A percentile compares a stretch with the other conserved stretches of the same genome.
Evolutionary conservation across 1,140 invertebrate species (phyloP).

Genomic region (Aricia agestis): DNA sequence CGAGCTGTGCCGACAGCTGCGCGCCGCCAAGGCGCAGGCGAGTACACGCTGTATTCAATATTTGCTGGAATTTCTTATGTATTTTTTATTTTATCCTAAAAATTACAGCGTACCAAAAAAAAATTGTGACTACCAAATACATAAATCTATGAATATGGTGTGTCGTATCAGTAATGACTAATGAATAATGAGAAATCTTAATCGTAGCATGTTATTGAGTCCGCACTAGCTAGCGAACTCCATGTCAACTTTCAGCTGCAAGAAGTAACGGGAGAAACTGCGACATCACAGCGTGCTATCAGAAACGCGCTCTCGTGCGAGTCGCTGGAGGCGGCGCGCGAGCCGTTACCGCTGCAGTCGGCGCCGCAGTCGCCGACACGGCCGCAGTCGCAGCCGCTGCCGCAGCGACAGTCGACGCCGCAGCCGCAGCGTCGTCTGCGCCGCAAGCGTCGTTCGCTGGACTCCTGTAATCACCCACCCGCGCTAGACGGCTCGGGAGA

Average conservation of each 20-base stretch:
- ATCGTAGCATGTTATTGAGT: too few relatives aligned
- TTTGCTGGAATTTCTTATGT: too few relatives aligned
- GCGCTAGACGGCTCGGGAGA: constrained; percentile 32
- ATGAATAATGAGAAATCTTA: too few relatives aligned
- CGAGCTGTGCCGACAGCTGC: constrained; percentile 56
- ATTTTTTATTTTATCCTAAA: too few relatives aligned
- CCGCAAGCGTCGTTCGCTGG: constrained; percentile 15
- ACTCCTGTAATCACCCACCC: constrained; percentile 1
- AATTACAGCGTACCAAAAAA: too few relatives aligned
- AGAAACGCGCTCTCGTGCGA: background rate
- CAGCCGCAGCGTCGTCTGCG: constrained; percentile 31
- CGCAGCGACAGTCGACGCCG: constrained; percentile 28
- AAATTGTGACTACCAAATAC: too few relatives aligned
- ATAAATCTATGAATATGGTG: too few relatives aligned
- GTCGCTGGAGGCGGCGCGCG: background rate
- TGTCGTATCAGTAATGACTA: too few relatives aligned
- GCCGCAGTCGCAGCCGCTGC: background rate
- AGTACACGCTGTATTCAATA: background rate
- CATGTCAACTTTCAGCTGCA: background rate
- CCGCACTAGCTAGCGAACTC: background rate
- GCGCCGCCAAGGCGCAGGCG: constrained; percentile 61
- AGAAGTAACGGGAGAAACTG: background rate
- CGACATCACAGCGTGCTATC: background rate
- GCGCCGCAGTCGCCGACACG: constrained; percentile 31
- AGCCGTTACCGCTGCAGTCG: background rate